Conservation (phyloP, 2,797 vertebrate species). For the Phoxinus dragarum region DNA sequence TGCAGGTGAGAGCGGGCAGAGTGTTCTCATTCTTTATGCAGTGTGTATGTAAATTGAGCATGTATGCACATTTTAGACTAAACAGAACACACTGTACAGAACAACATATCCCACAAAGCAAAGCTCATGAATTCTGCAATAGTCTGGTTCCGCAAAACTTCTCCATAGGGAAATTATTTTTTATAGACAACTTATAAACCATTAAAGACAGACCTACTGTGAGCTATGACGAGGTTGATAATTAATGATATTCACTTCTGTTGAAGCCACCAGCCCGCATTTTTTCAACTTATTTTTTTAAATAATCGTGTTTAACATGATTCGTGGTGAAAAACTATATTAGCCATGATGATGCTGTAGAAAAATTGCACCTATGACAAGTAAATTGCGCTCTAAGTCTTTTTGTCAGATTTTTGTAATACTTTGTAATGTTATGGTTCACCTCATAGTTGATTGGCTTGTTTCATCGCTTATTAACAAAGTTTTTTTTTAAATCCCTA, state of each 20-base stretch:
- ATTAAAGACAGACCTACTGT: too few relatives aligned
- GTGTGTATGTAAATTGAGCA: background rate
- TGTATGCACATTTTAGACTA: background rate
- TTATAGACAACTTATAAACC: background rate
- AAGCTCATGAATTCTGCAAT: background rate
- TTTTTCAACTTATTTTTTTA: background rate
- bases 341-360: background rate
- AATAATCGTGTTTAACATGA: background rate
- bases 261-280: background rate
- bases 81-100: background rate
- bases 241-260: background rate
- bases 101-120: background rate
- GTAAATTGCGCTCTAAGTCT: background rate
- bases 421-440: background rate
- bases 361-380: too few relatives aligned
- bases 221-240: background rate
- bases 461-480: background rate
- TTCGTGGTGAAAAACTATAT: background rate
- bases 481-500: background rate
- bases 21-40: background rate
- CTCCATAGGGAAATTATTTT: background rate
- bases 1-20: constrained; percentile 63
- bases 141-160: background rate
- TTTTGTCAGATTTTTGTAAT: fast-evolving
- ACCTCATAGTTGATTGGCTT: background rate